Conservation (phyloP, 1,140 invertebrate species). For the Fopius arisanus region DNA sequence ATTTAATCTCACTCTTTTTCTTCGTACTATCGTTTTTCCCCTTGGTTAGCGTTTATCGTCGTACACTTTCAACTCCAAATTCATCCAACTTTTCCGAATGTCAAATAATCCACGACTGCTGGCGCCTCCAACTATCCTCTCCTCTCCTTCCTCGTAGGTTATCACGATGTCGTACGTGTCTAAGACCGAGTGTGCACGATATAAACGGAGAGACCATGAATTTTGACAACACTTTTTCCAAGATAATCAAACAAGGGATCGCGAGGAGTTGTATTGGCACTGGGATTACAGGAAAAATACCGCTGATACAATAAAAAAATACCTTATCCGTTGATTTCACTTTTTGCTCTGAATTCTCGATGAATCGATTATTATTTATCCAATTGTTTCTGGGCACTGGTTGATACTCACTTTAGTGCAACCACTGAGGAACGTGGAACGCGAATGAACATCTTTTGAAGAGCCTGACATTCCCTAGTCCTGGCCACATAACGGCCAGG, state of each 20-base stretch:
- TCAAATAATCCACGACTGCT: background rate
- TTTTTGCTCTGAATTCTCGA: background rate
- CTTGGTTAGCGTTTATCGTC: slow-evolving; percentile 28
- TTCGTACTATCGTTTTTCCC: slow-evolving; percentile 11
- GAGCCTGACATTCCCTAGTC: background rate
- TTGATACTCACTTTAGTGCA: background rate
- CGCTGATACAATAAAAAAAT: background rate
- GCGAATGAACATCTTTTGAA: slow-evolving; percentile 20
- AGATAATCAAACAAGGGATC: no score
- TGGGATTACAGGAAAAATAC: background rate
- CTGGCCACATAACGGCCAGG: slow-evolving; percentile 2
- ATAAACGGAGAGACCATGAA: background rate
- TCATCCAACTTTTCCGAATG: background rate
- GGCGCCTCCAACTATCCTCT: background rate
- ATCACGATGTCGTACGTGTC: background rate
- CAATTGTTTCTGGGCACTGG: background rate
- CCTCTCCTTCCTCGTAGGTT: background rate
- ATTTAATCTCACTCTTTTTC: background rate
- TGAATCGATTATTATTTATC: background rate
- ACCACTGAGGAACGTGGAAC: slow-evolving; percentile 7
- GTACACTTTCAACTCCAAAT: slow-evolving; percentile 22
- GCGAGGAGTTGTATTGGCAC: no score
- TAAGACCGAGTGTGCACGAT: background rate
- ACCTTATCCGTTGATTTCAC: no score
- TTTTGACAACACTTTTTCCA: background rate